These are phyloP conservation scores for Hydraecia micacea DNA, from an alignment of 2,888 invertebrate species.

Conservation along the genomic window DNA sequence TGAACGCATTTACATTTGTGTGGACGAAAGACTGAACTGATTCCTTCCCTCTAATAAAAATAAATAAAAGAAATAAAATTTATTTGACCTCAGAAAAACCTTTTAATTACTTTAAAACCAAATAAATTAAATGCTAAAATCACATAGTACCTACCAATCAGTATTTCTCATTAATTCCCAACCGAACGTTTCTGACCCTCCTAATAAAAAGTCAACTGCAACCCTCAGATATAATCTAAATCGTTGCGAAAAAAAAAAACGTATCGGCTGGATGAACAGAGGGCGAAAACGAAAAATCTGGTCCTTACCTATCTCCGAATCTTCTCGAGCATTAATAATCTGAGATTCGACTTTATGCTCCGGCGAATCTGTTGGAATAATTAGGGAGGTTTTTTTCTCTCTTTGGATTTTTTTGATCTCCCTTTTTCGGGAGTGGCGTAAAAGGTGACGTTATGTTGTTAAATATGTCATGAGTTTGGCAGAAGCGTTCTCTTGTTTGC, in stretches of 20 bases:
- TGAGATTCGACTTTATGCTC: slow-evolving; percentile 52
- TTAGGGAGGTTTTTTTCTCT: slow-evolving; percentile 33
- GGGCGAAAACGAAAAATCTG: slow-evolving; percentile 48
- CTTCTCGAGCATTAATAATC: slow-evolving; percentile 58
- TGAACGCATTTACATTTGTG: background rate
- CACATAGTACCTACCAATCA: background rate
- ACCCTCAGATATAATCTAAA: slow-evolving; percentile 46
- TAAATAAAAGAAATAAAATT: background rate
- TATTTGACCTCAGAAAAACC: background rate
- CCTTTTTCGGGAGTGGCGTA: background rate
- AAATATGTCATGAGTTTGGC: background rate
- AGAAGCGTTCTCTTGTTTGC: background rate
- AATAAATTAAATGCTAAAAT: background rate
- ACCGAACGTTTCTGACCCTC: background rate
- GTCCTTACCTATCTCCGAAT: slow-evolving; percentile 44
- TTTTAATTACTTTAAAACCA: background rate
- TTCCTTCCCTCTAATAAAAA: background rate
- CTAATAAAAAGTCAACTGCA: slow-evolving; percentile 27
- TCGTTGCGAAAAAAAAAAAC: slow-evolving; percentile 50
- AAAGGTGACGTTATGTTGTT: background rate
- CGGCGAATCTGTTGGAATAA: slow-evolving; percentile 48
- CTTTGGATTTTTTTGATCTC: background rate
- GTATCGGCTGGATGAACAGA: slow-evolving; percentile 37
- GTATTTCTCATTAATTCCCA: slow-evolving; percentile 2
- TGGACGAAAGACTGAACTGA: background rate